phyloP scores from a whole-genome alignment of 2,113 vertebrate genomes.

The Leptobrachium leishanense region DNA sequence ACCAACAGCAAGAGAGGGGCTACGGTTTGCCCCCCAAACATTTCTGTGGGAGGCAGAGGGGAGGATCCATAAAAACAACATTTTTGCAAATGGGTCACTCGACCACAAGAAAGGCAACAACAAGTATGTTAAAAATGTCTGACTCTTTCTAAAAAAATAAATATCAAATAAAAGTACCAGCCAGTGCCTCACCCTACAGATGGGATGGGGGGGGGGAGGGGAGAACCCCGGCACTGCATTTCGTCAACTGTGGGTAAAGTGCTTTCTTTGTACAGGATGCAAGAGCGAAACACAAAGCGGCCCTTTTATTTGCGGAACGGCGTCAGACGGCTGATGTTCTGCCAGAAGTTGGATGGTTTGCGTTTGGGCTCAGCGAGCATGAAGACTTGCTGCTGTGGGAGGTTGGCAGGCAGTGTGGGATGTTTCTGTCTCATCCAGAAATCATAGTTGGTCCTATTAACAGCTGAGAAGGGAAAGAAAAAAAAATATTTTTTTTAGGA shows the following conservation, averaged over 20 bases:
- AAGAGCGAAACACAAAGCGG: conserved; percentile 59
- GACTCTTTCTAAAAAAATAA: conserved; percentile 47
- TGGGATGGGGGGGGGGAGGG: conserved; percentile 51
- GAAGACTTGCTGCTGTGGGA: conserved; percentile 89
- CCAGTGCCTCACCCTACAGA: conserved; percentile 50
- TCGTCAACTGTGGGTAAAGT: conserved; percentile 75
- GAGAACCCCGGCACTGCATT: conserved; percentile 62
- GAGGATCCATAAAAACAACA: background rate
- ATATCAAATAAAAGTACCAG: conserved; percentile 52
- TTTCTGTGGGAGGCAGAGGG: no score
- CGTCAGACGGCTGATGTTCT: conserved; percentile 90
- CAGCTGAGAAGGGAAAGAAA: conserved; percentile 56
- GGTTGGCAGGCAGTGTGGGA: conserved; percentile 74
- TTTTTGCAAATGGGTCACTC: background rate
- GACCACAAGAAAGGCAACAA: conserved; percentile 31
- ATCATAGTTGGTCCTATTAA: conserved; percentile 87
- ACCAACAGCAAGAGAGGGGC: no score
- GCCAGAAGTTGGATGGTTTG: conserved; percentile 95
- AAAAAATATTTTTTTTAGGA: conserved; percentile 28
- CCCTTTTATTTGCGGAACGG: conserved; percentile 83
- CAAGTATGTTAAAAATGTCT: conserved; percentile 39
- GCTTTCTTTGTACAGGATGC: conserved; percentile 69
- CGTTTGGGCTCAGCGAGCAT: conserved; percentile 91
- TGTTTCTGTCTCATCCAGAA: conserved; percentile 89
- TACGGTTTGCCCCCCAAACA: no score